Evolutionary conservation across 2,797 vertebrate genomes (phyloP).

Genomic region (Synaphobranchus kaupii): DNA sequence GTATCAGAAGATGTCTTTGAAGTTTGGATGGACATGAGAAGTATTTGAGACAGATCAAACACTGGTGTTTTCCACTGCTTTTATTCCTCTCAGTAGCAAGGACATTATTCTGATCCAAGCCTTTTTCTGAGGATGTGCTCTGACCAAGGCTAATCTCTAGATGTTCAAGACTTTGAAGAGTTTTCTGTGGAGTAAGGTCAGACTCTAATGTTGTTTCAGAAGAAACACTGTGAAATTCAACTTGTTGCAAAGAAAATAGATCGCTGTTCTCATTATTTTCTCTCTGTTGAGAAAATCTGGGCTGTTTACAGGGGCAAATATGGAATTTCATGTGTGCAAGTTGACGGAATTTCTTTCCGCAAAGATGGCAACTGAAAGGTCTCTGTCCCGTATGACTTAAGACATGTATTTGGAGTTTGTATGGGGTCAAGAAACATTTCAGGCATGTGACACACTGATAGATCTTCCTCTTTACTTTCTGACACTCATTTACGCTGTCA

Average conservation of each 20-base stretch:
- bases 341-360: constrained; percentile 41
- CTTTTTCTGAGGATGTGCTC: constrained; percentile 25
- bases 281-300: neutral
- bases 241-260: neutral
- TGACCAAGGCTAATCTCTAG: neutral
- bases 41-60: constrained; percentile 73
- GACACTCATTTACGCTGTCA: neutral
- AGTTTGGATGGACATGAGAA: constrained; percentile 77
- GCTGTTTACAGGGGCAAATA: neutral
- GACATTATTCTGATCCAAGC: neutral
- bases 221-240: neutral
- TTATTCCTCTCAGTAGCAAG: constrained; percentile 9
- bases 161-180: neutral
- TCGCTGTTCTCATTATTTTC: neutral
- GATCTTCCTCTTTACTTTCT: constrained; percentile 45
- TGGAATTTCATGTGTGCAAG: constrained; percentile 9
- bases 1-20: constrained; percentile 75
- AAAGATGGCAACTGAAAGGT: constrained; percentile 76
- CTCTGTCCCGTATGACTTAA: constrained; percentile 79
- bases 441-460: constrained; percentile 71
- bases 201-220: neutral
- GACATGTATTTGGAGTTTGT: constrained; percentile 77
- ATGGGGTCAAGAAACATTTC: constrained; percentile 78
- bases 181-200: neutral
- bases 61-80: constrained; percentile 59